A percentile compares a stretch with the other conserved stretches of the same genome.
These are phyloP conservation scores for Agrotis exclamationis DNA, from an alignment of 2,888 invertebrate species.

Conservation along the genomic window DNA sequence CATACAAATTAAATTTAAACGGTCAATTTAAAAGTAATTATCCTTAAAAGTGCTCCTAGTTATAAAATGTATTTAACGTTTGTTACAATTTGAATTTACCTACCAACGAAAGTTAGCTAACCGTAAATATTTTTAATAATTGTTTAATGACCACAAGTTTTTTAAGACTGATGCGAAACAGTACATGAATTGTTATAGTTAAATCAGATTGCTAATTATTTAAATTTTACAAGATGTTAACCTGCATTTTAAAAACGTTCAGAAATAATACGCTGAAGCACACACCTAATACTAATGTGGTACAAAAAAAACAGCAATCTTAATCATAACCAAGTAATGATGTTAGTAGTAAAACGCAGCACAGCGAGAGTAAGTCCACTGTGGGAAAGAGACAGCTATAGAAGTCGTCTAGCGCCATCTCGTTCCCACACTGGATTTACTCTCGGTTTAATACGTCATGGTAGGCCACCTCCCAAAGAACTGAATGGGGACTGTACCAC, in stretches of 20 bases:
- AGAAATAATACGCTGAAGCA: slow-evolving; percentile 1
- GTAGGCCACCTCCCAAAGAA: slow-evolving; percentile 8
- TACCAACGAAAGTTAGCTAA: slow-evolving; percentile 9
- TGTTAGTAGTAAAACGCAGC: too few species aligned
- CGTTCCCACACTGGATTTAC: too few species aligned
- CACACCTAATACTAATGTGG: neutral
- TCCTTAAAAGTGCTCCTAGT: slow-evolving; percentile 10
- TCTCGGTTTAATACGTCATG: too few species aligned
- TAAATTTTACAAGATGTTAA: slow-evolving; percentile 22
- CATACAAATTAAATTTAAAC: neutral
- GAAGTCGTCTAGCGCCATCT: too few species aligned
- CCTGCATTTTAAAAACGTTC: slow-evolving; percentile 12
- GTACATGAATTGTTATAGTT: slow-evolving; percentile 31
- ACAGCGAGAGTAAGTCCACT: too few species aligned
- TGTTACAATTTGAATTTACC: slow-evolving; percentile 4
- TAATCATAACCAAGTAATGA: too few species aligned
- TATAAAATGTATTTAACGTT: slow-evolving; percentile 13
- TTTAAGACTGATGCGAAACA: slow-evolving; percentile 56
- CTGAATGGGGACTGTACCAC: too few species aligned
- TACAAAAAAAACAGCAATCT: neutral
- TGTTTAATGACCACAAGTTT: slow-evolving; percentile 22
- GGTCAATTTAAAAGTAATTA: slow-evolving; percentile 28
- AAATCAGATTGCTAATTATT: slow-evolving; percentile 29
- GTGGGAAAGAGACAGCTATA: too few species aligned
- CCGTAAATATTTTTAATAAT: slow-evolving; percentile 18